Evolutionary conservation across 2,888 invertebrate species (phyloP).

Genomic region (Gastracanthus pulcherrimus): DNA sequence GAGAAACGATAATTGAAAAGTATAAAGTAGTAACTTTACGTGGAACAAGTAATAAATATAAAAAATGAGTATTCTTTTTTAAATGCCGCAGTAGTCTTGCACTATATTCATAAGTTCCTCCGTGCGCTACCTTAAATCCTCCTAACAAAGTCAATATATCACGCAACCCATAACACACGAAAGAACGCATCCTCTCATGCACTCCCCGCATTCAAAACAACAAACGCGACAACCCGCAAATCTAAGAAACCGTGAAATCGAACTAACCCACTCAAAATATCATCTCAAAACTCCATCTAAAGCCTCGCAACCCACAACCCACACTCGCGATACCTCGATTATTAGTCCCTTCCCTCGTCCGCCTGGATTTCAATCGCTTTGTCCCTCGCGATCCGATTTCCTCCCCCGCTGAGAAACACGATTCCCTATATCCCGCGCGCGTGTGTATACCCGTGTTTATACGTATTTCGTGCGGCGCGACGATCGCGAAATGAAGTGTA

Average conservation of each 20-base stretch:
- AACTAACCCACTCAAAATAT: background rate
- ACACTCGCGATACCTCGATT: constrained; percentile 36
- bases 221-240: background rate
- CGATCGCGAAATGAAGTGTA: constrained; percentile 22
- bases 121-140: too few species aligned
- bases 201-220: background rate
- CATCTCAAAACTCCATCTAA: background rate
- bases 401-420: constrained; percentile 52
- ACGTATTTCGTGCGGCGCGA: background rate
- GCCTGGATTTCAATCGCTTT: constrained; percentile 43
- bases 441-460: background rate
- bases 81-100: too few species aligned
- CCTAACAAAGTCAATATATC: background rate
- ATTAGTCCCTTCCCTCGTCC: constrained; percentile 21
- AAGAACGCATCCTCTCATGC: background rate
- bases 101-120: too few species aligned
- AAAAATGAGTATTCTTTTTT: too few species aligned
- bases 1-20: too few species aligned
- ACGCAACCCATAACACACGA: background rate
- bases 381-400: constrained; percentile 39
- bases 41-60: too few species aligned
- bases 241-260: background rate
- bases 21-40: too few species aligned
- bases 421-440: too few species aligned
- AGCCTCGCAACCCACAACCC: background rate